phyloP scores from a whole-genome alignment of 2,888 invertebrate species.

The Chelonus formosanus region DNA sequence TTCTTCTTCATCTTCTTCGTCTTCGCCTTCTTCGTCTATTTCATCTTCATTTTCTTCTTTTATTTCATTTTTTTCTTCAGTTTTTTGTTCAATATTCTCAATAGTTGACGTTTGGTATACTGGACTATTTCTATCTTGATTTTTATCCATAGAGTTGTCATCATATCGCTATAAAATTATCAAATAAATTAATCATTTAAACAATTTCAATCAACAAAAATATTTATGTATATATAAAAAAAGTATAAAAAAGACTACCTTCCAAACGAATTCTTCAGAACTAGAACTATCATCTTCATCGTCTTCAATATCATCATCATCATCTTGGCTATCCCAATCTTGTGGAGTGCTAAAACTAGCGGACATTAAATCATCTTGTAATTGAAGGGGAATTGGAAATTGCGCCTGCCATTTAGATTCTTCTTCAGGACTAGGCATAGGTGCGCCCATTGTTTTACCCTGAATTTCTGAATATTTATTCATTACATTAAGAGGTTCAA shows the following conservation, averaged over 20 bases:
- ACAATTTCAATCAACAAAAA: no score
- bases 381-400: slow-evolving; percentile 52
- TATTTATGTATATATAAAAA: neutral
- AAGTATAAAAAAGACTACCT: slow-evolving; percentile 66
- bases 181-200: neutral
- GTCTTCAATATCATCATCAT: slow-evolving; percentile 66
- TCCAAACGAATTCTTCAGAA: slow-evolving; percentile 83
- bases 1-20: slow-evolving; percentile 70
- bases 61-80: slow-evolving; percentile 36
- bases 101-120: slow-evolving; percentile 46
- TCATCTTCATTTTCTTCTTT: slow-evolving; percentile 37
- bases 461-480: slow-evolving; percentile 19
- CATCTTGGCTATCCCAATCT: slow-evolving; percentile 75
- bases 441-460: slow-evolving; percentile 45
- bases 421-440: slow-evolving; percentile 62
- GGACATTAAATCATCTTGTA: slow-evolving; percentile 62
- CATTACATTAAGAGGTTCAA: slow-evolving; percentile 32
- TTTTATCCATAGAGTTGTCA: neutral
- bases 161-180: no score
- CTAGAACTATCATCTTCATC: slow-evolving; percentile 73
- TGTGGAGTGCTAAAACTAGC: slow-evolving; percentile 68
- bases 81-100: slow-evolving; percentile 30
- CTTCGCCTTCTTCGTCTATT: no score
- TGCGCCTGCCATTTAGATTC: slow-evolving; percentile 59
- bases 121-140: slow-evolving; percentile 51